Evolutionary conservation across 2,113 vertebrate species (phyloP), one percentile per base, ranked within the genome.

Genomic region (Rhinichthys klamathensis): DNA sequence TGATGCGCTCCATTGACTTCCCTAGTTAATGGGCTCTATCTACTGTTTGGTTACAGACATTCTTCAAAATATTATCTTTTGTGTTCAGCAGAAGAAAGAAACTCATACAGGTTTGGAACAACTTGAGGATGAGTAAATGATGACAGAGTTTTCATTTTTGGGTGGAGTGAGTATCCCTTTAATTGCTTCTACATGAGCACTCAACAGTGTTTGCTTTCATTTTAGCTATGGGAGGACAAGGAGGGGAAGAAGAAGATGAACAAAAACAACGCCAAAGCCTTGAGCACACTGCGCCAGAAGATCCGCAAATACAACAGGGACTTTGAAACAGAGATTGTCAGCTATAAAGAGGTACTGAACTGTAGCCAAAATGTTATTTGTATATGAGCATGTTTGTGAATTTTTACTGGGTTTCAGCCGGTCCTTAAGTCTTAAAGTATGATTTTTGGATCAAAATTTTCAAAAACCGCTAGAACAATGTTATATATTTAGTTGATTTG

Each of bases 221-320:
- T 69, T 5, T 82, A 97, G 97, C 91, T 97, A 2, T 97, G 97
- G 96, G 97, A 97, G 84, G 97, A 97, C 89, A 97, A 97, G 87
- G 97, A 98, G 86, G 97, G 96, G 41, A 97, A 97, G 88, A 97
- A 97, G 93, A 97, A 97, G 91, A 97, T 98, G 97, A 97, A 97
- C 90, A 98, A 98, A 92, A 97, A 97, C 91, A 98, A 97, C 0
- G 96, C 97, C 7, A 97, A 97, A 90, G 96, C 97, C 15, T 92
- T 97, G 85, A 97, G 96, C 87, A 97, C 96, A 0, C 92, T 97
- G 30, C 94, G 97, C 4, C 97, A 97, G 93, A 97, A 98, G 93
- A 97, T 97, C 84, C 95, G 96, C 89, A 97, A 97, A 87, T 98
- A 98, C 92, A 98, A 97, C 93, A 90, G 96, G 12, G 97, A 98